Conservation (phyloP, 2,888 invertebrate genomes). For the Spodoptera picta region DNA sequence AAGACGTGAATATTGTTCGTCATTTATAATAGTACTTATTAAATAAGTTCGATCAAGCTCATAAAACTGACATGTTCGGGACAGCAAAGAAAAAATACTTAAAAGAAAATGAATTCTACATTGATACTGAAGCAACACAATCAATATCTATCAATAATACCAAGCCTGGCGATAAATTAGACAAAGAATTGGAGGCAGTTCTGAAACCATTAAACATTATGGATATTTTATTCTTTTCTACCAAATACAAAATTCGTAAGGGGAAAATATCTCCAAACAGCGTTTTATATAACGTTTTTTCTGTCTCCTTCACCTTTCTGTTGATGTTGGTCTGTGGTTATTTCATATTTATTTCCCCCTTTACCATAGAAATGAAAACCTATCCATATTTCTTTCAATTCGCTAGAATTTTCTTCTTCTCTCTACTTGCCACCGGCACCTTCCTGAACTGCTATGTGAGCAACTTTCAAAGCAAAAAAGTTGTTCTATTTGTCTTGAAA, state of each 20-base stretch:
- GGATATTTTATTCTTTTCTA: background rate
- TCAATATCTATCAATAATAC: too few relatives aligned
- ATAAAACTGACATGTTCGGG: too few relatives aligned
- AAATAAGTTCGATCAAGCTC: too few relatives aligned
- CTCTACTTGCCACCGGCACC: background rate
- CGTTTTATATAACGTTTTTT: background rate
- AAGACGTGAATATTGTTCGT: too few relatives aligned
- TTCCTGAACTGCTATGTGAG: background rate
- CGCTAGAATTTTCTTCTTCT: background rate
- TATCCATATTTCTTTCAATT: background rate
- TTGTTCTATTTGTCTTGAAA: background rate
- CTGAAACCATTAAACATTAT: constrained; percentile 1
- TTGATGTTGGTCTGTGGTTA: background rate
- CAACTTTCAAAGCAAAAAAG: background rate
- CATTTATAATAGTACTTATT: too few relatives aligned
- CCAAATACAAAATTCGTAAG: background rate
- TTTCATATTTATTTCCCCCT: background rate
- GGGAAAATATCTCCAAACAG: background rate
- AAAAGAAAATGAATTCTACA: too few relatives aligned
- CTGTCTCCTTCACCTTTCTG: background rate
- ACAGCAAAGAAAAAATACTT: too few relatives aligned
- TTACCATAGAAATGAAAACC: too few relatives aligned
- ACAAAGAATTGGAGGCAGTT: constrained; percentile 1
- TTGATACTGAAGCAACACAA: too few relatives aligned
- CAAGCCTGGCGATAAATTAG: background rate